phyloP scores from a whole-genome alignment of 2,113 vertebrate genomes.

The Psittacara wagleri region DNA sequence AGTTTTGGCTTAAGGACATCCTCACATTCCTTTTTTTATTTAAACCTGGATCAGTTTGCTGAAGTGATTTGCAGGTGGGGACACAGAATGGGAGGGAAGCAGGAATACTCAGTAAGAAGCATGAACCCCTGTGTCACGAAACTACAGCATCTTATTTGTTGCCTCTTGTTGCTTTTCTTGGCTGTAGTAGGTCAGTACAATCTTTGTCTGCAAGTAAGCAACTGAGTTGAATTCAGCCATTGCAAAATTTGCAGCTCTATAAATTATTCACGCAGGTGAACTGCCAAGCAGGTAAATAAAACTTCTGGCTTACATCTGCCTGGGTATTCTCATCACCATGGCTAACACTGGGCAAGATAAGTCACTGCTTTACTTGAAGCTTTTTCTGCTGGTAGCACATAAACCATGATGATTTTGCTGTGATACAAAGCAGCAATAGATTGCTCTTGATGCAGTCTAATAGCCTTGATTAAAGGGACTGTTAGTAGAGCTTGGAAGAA shows the following conservation, averaged over 20 bases:
- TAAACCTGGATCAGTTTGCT: neutral
- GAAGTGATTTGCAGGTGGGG: neutral
- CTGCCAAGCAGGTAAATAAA: neutral
- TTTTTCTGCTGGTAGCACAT: neutral
- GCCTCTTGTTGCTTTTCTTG: neutral
- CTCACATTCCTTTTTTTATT: neutral
- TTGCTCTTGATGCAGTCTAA: neutral
- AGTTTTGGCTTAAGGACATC: neutral
- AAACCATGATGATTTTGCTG: neutral
- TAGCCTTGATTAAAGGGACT: constrained; percentile 5
- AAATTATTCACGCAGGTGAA: neutral
- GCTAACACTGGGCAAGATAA: neutral
- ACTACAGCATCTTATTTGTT: neutral
- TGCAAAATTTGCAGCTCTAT: neutral
- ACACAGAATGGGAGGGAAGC: neutral
- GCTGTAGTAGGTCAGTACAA: neutral
- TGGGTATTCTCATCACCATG: neutral
- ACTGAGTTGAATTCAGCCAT: neutral
- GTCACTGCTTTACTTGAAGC: neutral
- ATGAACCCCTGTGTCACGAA: neutral
- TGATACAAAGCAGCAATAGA: neutral
- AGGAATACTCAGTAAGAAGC: neutral
- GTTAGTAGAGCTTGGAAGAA: neutral
- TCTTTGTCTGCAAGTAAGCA: neutral
- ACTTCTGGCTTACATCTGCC: neutral